Base-by-base conservation (phyloP, 30 jellyfish, hydroid and myxozoan species). In the Turritopsis rubra region DNA sequence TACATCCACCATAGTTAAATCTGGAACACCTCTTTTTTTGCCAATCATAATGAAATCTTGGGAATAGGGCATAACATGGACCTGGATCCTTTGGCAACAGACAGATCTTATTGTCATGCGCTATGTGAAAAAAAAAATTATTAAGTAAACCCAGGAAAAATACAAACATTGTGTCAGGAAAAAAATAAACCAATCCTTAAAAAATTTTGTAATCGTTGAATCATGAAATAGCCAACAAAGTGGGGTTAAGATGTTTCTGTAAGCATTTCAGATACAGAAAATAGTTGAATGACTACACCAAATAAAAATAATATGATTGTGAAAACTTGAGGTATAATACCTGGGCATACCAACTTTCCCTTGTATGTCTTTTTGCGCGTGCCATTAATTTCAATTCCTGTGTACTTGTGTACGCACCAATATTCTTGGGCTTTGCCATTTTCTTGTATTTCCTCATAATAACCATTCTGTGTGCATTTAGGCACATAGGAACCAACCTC, bases 1-100 rank as follows among this genome's bases (percentile, higher is more conserved):
- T 41, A 71, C 88, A 82, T 25, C 88, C 88, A 82, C 86, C 86
- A 71, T 82, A 82, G 24, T 18, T 65, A 52, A 82, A 82, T 23
- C 85, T 9, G 21, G 71, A 68, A 65, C 88, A 82, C 31, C 26
- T n/a, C 52, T 28, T 71, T n/a, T 28, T 20, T 22, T 66, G 30
- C 85, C 85, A 66, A 54, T 82, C 85, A 52, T 65, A 82, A 65
- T 82, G 71, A 82, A 65, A 82, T 16, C 88, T 85, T 54, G 16
- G 29, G 75, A 82, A 82, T 22, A 71, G 23, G 28, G 86, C 88
- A 26, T 23, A n/a, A 52, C 88, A 82, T 3, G 27, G 52, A 41
- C 88, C 88, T 29, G 85, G 28, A 26, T 66, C 84, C 21, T 25
- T 28, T 17, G 88, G 88, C 25, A 82, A 85, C 24, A 82, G 31